phyloP scores from a whole-genome alignment of 2,797 vertebrate genomes.

The Cyprinella venusta region DNA sequence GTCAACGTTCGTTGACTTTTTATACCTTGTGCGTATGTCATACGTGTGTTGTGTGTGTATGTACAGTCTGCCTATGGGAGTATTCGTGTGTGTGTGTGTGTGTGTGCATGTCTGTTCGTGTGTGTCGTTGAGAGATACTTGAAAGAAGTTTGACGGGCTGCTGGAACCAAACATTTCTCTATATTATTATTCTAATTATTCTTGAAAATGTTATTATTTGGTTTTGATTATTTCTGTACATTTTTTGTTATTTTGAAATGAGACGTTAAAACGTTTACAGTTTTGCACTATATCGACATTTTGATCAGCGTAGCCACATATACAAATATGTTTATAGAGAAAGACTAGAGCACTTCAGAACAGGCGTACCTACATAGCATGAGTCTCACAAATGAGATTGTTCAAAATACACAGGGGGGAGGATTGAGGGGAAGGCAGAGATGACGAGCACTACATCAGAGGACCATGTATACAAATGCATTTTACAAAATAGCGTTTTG shows the following conservation, averaged over 20 bases:
- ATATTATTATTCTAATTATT: slow-evolving; percentile 76
- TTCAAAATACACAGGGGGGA: slow-evolving; percentile 17
- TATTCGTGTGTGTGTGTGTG: slow-evolving; percentile 48
- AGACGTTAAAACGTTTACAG: slow-evolving; percentile 87
- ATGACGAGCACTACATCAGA: slow-evolving; percentile 28
- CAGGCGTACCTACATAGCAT: slow-evolving; percentile 84
- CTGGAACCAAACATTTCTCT: slow-evolving; percentile 99
- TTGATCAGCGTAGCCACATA: slow-evolving; percentile 85
- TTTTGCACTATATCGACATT: slow-evolving; percentile 97
- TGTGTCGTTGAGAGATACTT: slow-evolving; percentile 93
- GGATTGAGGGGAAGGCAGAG: slow-evolving; percentile 6
- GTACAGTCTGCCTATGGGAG: slow-evolving; percentile 44
- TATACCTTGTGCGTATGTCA: slow-evolving; percentile 76
- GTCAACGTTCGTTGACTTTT: slow-evolving; percentile 77
- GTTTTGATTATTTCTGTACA: slow-evolving; percentile 65
- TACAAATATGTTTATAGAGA: slow-evolving; percentile 85
- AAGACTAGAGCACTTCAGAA: slow-evolving; percentile 86
- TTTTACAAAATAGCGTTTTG: slow-evolving; percentile 40
- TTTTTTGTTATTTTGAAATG: slow-evolving; percentile 70
- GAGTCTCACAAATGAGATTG: slow-evolving; percentile 67
- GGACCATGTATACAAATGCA: slow-evolving; percentile 50
- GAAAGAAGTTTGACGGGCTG: slow-evolving; percentile 98
- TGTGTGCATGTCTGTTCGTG: slow-evolving; percentile 56
- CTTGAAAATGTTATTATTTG: slow-evolving; percentile 65
- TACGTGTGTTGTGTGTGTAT: slow-evolving; percentile 59